Evolutionary conservation across 2,797 vertebrate genomes (phyloP).

Genomic region (Thunnus albacares): DNA sequence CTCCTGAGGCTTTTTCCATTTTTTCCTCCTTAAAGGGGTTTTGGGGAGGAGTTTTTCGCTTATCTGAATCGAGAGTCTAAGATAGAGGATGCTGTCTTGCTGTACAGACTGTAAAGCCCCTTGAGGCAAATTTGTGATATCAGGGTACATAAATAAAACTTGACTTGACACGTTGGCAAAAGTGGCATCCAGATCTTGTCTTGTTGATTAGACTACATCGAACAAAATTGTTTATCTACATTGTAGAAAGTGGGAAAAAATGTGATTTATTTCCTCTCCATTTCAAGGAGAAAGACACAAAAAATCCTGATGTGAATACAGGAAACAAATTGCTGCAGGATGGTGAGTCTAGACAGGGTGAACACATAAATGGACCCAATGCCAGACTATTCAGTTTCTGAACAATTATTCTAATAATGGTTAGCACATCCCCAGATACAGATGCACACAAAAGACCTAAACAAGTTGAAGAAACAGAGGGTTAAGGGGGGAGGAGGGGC

Average conservation of each 20-base stretch:
- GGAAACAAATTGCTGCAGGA: constrained; percentile 58
- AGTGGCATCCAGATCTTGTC: constrained; percentile 15
- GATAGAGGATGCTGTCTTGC: background rate
- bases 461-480: background rate
- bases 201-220: constrained; percentile 34
- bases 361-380: constrained; percentile 29
- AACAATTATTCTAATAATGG: constrained; percentile 41
- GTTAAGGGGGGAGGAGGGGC: background rate
- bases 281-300: constrained; percentile 45
- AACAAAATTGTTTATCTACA: constrained; percentile 28
- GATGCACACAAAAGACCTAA: constrained; percentile 22
- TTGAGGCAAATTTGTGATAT: background rate
- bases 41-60: background rate
- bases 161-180: background rate
- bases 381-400: constrained; percentile 19
- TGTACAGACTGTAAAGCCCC: background rate
- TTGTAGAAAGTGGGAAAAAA: background rate
- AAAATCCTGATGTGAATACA: constrained; percentile 44
- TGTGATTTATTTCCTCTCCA: constrained; percentile 53
- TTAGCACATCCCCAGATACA: constrained; percentile 28
- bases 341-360: constrained; percentile 37
- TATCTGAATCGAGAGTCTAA: background rate
- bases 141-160: too few relatives aligned
- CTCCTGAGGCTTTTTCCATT: background rate
- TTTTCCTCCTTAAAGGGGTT: background rate